Evolutionary conservation across 2,797 vertebrate species (phyloP), one percentile per base, ranked within the genome.

Genomic region (Peromyscus nudipes): DNA sequence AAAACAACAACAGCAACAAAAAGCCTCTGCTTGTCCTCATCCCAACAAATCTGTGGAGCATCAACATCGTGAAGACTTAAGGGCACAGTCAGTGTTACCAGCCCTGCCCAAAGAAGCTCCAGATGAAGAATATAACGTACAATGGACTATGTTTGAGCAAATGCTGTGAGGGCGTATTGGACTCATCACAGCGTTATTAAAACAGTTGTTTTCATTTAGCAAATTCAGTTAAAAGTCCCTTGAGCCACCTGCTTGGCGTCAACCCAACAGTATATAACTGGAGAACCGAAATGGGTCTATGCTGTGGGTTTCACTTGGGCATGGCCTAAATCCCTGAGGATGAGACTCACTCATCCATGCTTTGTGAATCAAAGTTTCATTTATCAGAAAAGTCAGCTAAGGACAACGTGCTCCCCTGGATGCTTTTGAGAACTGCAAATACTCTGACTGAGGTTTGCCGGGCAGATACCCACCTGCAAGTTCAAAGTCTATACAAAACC

Each of bases 211-310:
- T 75, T 65, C 75, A 65, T 69, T 96, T 40, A 34, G 27, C n/a
- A 92, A 91, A 86, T 79, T 96, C 31, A 19, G 23, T 85, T 73
- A 73, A 62, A 92, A 87, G 43, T n/a, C 55, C 73, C 34, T 64
- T 49, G 60, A 84, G 21, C 0, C 80, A 14, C 23, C 49, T 43
- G 76, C 49, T 62, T 88, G 81, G 37, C 31, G 73, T 69, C 23
- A 52, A 10, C 40, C 81, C 46, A 40, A 65, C 34, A 75, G 52
- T 83, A 34, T 29, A 60, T 46, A 95, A 82, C 43, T 29, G 25
- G n/a, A 57, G 12, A 43, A 16, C 3, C 71, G 14, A n/a, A 34
- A 29, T 80, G 12, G 92, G 75, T 17, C 19, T 88, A 1, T 6
- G 34, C 31, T n/a, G 25, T 64, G n/a, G 29, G 27, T 80, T 87